Base-by-base conservation (phyloP, 2,113 vertebrate genomes). In the Rutilus rutilus region DNA sequence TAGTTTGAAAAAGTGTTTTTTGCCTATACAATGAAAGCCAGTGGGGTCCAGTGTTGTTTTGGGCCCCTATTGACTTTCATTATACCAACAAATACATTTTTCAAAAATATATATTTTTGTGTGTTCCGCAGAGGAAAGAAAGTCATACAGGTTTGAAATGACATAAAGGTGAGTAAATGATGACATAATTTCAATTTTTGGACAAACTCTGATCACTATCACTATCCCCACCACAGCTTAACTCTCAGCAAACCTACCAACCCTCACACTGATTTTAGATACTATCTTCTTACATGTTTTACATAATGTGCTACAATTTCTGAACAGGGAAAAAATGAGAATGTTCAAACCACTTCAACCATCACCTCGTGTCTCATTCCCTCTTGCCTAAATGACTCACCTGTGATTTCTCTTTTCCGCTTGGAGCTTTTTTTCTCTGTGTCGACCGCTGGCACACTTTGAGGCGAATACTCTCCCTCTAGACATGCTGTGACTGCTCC, bases 381-480 rank as follows among this genome's bases (percentile, higher is more conserved):
- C 47, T 33, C 19, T 83, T 60, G 62, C 45, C 74, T 65, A 69
- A 39, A 73, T 57, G 64, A 94, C 97, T 93, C 95, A 99, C 98
- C 97, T 97, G 97, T 90, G n/a, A 89, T 91, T 47, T 97, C 97
- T 91, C 96, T 96, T 94, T 94, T 98, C 86, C 96, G 92, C 89
- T 95, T 94, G 91, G 92, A 86, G 12, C 94, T 86, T 91, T 96
- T 99, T 92, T 96, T 98, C 93, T 97, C 97, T 0, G 90, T 92
- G 78, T 96, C 95, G 2, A 92, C 89, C 0, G 94, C 89, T 0
- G 91, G 89, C 73, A 92, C 94, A 85, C 91, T 95, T 30, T 95
- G 93, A 0, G 93, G 92, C 14, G 95, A 93, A n/a, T 93, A 96
- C 1, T 96, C 97, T 90, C 95, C 96, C 0, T 95, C 94, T 23